Base-by-base conservation (phyloP, 2,888 invertebrate species). In the Agonopterix subpropinquella region DNA sequence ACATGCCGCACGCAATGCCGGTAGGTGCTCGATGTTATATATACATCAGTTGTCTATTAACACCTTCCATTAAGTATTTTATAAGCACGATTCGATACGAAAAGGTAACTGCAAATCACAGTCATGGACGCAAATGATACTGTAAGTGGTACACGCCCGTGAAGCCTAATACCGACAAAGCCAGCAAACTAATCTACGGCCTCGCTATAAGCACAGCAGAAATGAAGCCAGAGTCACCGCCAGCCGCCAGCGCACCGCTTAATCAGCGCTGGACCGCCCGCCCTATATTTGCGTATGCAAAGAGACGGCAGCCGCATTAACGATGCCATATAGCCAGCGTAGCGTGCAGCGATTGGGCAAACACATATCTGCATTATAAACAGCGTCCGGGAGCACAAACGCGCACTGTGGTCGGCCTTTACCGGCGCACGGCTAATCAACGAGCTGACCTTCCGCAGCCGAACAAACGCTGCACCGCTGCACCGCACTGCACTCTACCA, bases 301-400 rank as follows among this genome's bases (percentile, higher is more conserved):
- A 89, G 89, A 88, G 87, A 81, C 80, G 76, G 70, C 75, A 77
- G 84, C 81, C 86, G 71, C 85, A 89, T 89, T 88, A 88, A 84
- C 87, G 84, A 89, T 88, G 88, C 87, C 86, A 88, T 88, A 89
- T 88, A 88, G 82, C 82, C 86, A 83, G 80, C 85, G 81, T 81
- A 86, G 81, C 88, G 80, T 87, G 85, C 84, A 81, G 78, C 82
- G 85, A 88, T 87, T 87, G 86, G 83, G 87, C 88, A 87, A 87
- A 88, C 88, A 89, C 86, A 88, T 89, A 89, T 89, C 89, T 88
- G 88, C 89, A 89, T 89, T 89, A 89, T 89, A 89, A 89, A 89
- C 89, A 89, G 83, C 80, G 77, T 75, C 80, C 81, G 79, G 76
- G 77, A 73, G 80, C 80, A 84, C 89, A 87, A 88, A 86, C 89